These are phyloP conservation scores for Phylloscopus collybita DNA, from an alignment of 2,797 vertebrate species.

Conservation along the genomic window DNA sequence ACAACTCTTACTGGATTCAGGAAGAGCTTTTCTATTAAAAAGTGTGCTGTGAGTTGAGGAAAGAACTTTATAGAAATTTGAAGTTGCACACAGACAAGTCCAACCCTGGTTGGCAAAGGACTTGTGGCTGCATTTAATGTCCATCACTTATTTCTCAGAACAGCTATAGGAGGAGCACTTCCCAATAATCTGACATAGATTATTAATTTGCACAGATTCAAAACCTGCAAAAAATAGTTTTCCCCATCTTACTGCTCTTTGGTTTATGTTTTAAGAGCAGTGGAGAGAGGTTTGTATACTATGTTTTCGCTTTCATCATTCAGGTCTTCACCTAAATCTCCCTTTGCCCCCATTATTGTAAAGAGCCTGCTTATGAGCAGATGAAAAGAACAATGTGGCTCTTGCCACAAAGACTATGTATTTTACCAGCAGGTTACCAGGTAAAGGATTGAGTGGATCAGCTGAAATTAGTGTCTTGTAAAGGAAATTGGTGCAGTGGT, in stretches of 20 bases:
- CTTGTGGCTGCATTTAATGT: not conserved
- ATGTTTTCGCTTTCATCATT: not conserved
- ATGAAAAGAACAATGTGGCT: not conserved
- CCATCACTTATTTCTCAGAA: not conserved
- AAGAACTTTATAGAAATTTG: not conserved
- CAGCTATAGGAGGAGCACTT: not conserved
- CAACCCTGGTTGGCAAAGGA: not conserved
- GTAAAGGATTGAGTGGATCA: not conserved
- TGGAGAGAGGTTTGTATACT: not conserved
- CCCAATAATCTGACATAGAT: not conserved
- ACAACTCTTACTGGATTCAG: not conserved
- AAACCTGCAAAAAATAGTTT: not conserved
- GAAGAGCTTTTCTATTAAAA: not conserved
- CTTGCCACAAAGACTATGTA: not conserved
- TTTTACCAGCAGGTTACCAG: constrained; percentile 34
- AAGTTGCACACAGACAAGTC: not conserved
- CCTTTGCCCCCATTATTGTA: not conserved
- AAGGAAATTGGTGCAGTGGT: constrained; percentile 26
- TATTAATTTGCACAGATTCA: not conserved
- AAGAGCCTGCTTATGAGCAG: not conserved
- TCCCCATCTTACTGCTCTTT: not conserved
- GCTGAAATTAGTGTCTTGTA: constrained; percentile 7
- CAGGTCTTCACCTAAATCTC: not conserved
- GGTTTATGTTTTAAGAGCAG: not conserved
- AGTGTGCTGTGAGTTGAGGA: not conserved